Evolutionary conservation across 2,888 invertebrate species (phyloP).

Genomic region (Argyresthia albistria): DNA sequence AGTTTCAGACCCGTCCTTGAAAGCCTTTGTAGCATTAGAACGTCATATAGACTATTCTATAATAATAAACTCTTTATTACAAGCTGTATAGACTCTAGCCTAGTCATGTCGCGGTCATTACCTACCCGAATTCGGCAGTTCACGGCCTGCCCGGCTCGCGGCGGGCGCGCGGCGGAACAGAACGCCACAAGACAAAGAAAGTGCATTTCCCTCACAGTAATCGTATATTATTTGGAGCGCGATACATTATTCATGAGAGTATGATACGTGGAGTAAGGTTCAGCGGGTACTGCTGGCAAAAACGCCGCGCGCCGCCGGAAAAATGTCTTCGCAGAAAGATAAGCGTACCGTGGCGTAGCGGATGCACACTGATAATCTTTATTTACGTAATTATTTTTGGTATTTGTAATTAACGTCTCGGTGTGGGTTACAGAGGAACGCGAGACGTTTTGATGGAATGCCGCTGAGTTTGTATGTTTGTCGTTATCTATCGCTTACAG

Average conservation of each 20-base stretch:
- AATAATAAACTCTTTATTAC: no score
- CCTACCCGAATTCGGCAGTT: not conserved
- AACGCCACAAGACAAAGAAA: slow-evolving; percentile 52
- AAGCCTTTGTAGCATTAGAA: no score
- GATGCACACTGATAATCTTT: slow-evolving; percentile 19
- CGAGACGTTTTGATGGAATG: not conserved
- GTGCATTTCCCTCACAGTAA: slow-evolving; percentile 48
- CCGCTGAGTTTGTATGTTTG: not conserved
- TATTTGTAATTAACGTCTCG: slow-evolving; percentile 30
- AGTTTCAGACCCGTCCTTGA: no score
- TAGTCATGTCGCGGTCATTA: not conserved
- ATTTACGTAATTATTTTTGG: slow-evolving; percentile 34
- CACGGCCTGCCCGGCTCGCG: slow-evolving; percentile 11
- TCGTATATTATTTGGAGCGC: slow-evolving; percentile 23
- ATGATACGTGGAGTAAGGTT: slow-evolving; percentile 61
- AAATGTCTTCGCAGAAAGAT: slow-evolving; percentile 11
- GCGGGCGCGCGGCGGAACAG: slow-evolving; percentile 16
- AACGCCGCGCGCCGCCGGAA: not conserved
- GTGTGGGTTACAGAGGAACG: slow-evolving; percentile 16
- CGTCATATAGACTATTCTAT: no score
- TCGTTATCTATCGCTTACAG: not conserved
- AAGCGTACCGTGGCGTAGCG: slow-evolving; percentile 22
- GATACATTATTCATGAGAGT: slow-evolving; percentile 61
- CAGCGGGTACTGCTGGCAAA: slow-evolving; percentile 36
- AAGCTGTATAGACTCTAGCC: no score